phyloP scores from a whole-genome alignment of 2,113 vertebrate species.

The Saguinus midas region DNA sequence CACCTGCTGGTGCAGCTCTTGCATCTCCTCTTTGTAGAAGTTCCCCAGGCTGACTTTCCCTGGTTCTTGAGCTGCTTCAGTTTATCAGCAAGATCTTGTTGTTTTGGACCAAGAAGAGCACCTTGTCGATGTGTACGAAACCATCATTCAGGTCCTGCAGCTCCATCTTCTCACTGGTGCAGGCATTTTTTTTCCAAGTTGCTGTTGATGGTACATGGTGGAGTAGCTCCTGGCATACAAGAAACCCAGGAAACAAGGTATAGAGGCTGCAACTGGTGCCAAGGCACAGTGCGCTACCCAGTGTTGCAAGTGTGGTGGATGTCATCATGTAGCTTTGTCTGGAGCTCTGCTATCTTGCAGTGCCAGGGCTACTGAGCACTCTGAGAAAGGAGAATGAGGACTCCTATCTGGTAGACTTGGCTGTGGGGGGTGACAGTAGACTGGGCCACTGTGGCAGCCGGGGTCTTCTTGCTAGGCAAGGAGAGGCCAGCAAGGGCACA shows the following conservation, averaged over 20 bases:
- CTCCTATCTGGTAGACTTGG: conserved; percentile 61
- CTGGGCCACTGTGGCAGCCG: neutral
- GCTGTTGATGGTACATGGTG: conserved; percentile 84
- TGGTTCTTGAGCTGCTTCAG: conserved; percentile 91
- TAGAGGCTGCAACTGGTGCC: conserved; percentile 78
- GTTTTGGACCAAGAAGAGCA: conserved; percentile 91
- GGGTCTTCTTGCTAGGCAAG: neutral
- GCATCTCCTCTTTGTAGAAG: conserved; percentile 90
- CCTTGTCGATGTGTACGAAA: conserved; percentile 91
- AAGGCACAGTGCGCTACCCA: conserved; percentile 77
- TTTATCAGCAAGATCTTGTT: conserved; percentile 92
- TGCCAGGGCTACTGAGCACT: conserved; percentile 83
- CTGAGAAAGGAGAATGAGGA: conserved; percentile 86
- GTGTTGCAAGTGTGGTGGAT: conserved; percentile 77
- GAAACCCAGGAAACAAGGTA: conserved; percentile 75
- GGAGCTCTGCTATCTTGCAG: conserved; percentile 47
- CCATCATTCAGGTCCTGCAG: conserved; percentile 91
- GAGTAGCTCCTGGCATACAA: conserved; percentile 73
- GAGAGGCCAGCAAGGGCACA: neutral
- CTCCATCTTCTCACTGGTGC: conserved; percentile 90
- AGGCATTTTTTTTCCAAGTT: conserved; percentile 87
- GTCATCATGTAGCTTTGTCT: conserved; percentile 80
- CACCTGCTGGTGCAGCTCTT: conserved; percentile 88
- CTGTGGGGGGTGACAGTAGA: neutral
- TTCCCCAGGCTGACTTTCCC: conserved; percentile 87